Base-by-base conservation (phyloP, 2,888 invertebrate genomes). In the Darwinula stevensoni region DNA sequence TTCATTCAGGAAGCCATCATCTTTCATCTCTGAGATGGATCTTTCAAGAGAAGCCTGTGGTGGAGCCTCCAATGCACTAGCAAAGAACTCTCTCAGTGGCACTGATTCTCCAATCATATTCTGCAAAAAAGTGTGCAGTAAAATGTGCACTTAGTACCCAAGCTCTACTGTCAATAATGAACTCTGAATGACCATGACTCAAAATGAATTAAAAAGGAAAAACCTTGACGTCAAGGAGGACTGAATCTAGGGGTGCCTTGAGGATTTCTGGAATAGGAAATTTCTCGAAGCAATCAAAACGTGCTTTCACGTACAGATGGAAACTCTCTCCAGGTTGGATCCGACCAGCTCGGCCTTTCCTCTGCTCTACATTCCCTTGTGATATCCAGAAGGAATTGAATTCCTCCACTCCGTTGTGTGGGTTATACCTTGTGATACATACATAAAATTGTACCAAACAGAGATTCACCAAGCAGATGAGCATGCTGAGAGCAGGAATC, bases 311-410 rank as follows among this genome's bases (percentile, higher is more conserved):
- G 17, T 51, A 45, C 6, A 55, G 42, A 40, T 60, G 62, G 39
- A 49, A 63, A 42, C 58, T 53, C 44, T 62, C 56, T 41, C 70
- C 70, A 9, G 65, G 53, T 36, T 54, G 58, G 1, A 65, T 61
- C 33, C 70, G 52, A 1, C 71, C 71, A 3, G 71, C 70, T 27
- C 71, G 50, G 1, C 70, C 71, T 31, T 58, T 57, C 4, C 71
- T 35, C 43, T 71, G 71, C 6, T 52, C 49, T 13, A 64, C 58
- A 39, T 62, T 64, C 0, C 69, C 62, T 37, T 54, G 49, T 0
- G 68, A 63, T 26, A 67, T 57, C 65, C 64, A 66, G 2, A 56
- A 54, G 12, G 58, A 61, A 36, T 62, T 60, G 27, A 65, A 45
- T 12, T 52, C 52, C 0, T 54, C 58, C 36, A 39, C 17, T 36